These are phyloP conservation scores for Phrixothrix hirtus DNA, from an alignment of 2,888 invertebrate genomes.

Conservation along the genomic window DNA sequence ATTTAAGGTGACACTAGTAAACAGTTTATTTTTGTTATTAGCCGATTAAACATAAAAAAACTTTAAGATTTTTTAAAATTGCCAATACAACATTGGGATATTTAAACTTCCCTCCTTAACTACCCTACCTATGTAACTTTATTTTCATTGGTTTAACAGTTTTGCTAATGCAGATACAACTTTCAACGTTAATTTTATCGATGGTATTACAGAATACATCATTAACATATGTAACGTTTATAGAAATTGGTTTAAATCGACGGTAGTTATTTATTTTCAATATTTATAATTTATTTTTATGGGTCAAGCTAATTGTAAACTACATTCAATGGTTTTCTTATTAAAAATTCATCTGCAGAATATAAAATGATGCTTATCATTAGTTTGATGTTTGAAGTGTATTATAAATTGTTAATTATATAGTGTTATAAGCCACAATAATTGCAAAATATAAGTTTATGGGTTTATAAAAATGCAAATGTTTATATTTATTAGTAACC, in stretches of 20 bases:
- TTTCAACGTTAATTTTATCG: neutral
- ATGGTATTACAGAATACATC: neutral
- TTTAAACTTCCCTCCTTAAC: neutral
- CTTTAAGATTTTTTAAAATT: too few species aligned
- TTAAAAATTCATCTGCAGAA: too few species aligned
- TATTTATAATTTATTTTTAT: too few species aligned
- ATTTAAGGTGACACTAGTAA: too few species aligned
- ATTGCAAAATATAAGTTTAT: neutral
- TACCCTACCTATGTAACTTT: neutral
- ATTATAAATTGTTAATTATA: neutral
- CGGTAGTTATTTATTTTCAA: neutral
- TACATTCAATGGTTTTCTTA: too few species aligned
- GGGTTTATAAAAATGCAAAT: neutral
- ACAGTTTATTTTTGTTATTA: too few species aligned
- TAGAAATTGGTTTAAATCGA: neutral
- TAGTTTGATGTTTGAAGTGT: neutral
- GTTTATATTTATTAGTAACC: too few species aligned
- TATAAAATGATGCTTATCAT: neutral
- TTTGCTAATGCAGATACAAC: neutral
- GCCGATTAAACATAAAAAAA: too few species aligned
- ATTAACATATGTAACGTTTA: neutral
- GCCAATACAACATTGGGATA: too few species aligned
- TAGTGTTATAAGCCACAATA: neutral
- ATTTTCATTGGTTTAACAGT: neutral
- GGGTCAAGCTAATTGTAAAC: too few species aligned